Percentiles rank a stretch among this genome's conserved stretches.
These are phyloP conservation scores for Crioceris asparagi DNA, from an alignment of 2,888 invertebrate species.

Conservation along the genomic window DNA sequence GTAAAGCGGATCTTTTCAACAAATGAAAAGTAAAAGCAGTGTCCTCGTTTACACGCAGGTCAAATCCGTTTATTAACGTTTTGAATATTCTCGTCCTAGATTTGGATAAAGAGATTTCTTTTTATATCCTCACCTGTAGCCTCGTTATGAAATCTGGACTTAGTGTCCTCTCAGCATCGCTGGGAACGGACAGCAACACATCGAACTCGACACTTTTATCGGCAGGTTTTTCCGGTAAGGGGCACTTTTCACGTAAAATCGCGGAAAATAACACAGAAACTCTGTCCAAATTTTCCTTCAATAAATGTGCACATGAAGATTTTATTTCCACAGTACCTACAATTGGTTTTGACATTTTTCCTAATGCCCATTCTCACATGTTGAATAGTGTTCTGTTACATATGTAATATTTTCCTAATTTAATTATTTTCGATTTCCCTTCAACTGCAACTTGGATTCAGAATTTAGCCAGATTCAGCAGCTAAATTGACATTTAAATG, in stretches of 20 bases:
- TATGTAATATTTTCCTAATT: no score
- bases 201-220: constrained; percentile 30
- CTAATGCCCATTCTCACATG: constrained; percentile 26
- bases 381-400: no score
- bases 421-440: no score
- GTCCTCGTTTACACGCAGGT: constrained; percentile 27
- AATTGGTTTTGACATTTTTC: constrained; percentile 30
- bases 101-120: constrained; percentile 12
- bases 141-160: constrained; percentile 35
- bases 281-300: constrained; percentile 34
- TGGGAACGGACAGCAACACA: constrained; percentile 29
- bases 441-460: no score
- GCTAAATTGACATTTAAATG: no score
- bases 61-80: constrained; percentile 29
- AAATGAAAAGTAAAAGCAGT: constrained; percentile 31
- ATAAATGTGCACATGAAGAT: constrained; percentile 31
- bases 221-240: constrained; percentile 13
- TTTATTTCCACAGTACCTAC: constrained; percentile 35
- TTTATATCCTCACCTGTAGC: constrained; percentile 31
- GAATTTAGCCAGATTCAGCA: no score
- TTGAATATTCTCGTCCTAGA: constrained; percentile 20
- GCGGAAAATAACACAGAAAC: constrained; percentile 36
- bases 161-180: constrained; percentile 29
- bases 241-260: constrained; percentile 29
- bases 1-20: constrained; percentile 16